A percentile compares a stretch with the other conserved stretches of the same genome.
Evolutionary conservation across 2,113 vertebrate species (phyloP).

Genomic region (Carassius gibelio): DNA sequence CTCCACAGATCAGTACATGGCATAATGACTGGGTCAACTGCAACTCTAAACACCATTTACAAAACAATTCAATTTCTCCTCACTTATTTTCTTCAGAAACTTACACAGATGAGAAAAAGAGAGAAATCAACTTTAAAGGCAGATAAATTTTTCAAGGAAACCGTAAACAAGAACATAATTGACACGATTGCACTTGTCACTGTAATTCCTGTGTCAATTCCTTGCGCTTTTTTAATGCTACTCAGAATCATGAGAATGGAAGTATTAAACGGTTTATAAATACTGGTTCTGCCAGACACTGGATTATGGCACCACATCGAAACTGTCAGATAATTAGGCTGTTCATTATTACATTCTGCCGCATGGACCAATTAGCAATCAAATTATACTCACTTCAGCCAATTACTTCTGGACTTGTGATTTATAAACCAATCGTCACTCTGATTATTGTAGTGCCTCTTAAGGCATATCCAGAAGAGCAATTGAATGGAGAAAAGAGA

Average conservation of each 20-base stretch:
- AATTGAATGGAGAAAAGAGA: background rate
- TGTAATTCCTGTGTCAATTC: conserved; percentile 55
- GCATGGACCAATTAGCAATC: conserved; percentile 53
- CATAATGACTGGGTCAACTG: background rate
- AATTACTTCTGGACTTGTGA: conserved; percentile 58
- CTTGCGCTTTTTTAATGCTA: conserved; percentile 60
- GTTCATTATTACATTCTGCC: conserved; percentile 50
- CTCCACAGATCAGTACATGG: background rate
- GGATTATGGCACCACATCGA: conserved; percentile 51
- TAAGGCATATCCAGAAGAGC: background rate
- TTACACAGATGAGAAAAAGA: conserved; percentile 57
- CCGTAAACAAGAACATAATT: conserved; percentile 64
- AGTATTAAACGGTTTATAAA: conserved; percentile 46
- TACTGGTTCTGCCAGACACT: conserved; percentile 44
- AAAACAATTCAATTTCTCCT: background rate
- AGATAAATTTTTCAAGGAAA: conserved; percentile 65
- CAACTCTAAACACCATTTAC: background rate
- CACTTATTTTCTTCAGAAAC: background rate
- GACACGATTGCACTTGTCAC: conserved; percentile 64
- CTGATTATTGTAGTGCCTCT: conserved; percentile 11
- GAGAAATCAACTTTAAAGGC: conserved; percentile 40
- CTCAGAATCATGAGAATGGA: conserved; percentile 58
- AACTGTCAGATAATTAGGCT: conserved; percentile 57
- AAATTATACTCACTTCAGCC: conserved; percentile 49
- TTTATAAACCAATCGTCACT: conserved; percentile 47